Conservation (phyloP, 2,888 invertebrate species). For the Choristoneura rosaceana region DNA sequence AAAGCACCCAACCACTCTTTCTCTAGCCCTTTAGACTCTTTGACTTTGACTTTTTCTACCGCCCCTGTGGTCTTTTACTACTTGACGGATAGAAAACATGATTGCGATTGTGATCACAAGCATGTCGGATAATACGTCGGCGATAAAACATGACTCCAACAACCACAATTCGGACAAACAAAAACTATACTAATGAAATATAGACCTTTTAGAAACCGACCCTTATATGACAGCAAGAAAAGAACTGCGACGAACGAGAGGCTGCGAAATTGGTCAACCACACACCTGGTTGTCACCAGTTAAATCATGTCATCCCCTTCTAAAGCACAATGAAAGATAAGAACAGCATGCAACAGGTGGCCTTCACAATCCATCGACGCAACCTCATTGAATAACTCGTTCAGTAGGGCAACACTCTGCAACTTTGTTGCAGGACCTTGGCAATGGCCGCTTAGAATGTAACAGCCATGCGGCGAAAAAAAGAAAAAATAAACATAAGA, state of each 20-base stretch:
- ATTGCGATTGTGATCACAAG: too few relatives aligned
- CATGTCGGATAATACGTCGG: too few relatives aligned
- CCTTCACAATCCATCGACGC: slow-evolving; percentile 8
- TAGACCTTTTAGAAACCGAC: not conserved
- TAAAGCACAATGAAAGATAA: not conserved
- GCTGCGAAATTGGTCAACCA: not conserved
- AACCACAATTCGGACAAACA: not conserved
- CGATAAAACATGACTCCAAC: not conserved
- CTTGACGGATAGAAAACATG: too few relatives aligned
- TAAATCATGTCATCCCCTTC: not conserved
- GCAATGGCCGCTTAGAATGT: slow-evolving; percentile 16
- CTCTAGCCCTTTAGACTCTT: too few relatives aligned
- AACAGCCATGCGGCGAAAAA: not conserved
- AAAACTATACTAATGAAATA: not conserved
- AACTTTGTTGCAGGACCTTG: slow-evolving; percentile 43
- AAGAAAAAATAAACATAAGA: slow-evolving; percentile 2
- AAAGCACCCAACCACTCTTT: too few relatives aligned
- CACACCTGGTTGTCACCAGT: not conserved
- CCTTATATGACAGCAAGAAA: not conserved
- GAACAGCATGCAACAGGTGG: slow-evolving; percentile 3
- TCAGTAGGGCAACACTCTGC: slow-evolving; percentile 29
- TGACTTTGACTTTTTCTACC: too few relatives aligned
- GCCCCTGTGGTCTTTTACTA: too few relatives aligned
- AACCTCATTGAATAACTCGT: slow-evolving; percentile 19
- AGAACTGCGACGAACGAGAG: not conserved